These are phyloP conservation scores for Carollia perspicillata DNA, from an alignment of 2,113 vertebrate genomes.

Conservation along the genomic window DNA sequence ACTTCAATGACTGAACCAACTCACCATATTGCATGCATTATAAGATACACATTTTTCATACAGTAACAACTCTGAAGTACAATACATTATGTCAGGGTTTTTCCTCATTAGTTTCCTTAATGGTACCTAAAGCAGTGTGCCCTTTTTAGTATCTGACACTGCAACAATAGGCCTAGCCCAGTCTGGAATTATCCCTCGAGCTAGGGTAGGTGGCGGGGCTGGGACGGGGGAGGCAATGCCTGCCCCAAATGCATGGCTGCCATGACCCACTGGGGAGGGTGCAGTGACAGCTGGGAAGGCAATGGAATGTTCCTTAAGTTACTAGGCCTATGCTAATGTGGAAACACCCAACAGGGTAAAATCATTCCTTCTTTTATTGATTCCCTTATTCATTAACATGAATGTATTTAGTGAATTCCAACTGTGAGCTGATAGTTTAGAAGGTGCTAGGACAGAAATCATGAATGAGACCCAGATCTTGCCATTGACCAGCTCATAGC, in stretches of 20 bases:
- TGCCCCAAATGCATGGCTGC: not conserved
- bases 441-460: not conserved
- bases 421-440: not conserved
- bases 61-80: not conserved
- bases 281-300: not conserved
- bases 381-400: conserved; percentile 14
- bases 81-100: not conserved
- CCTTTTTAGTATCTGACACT: not conserved
- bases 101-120: not conserved
- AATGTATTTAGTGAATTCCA: conserved; percentile 5
- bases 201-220: too few relatives aligned
- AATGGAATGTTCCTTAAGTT: not conserved
- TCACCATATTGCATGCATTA: not conserved
- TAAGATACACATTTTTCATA: not conserved
- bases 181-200: not conserved
- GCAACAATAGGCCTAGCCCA: not conserved
- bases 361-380: not conserved
- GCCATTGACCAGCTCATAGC: not conserved
- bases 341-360: not conserved
- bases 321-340: not conserved
- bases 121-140: not conserved
- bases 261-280: not conserved
- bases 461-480: not conserved
- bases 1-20: not conserved
- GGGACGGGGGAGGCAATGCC: not conserved